Base-by-base conservation (phyloP, 2,113 vertebrate species). In the Neotragus moschatus region DNA sequence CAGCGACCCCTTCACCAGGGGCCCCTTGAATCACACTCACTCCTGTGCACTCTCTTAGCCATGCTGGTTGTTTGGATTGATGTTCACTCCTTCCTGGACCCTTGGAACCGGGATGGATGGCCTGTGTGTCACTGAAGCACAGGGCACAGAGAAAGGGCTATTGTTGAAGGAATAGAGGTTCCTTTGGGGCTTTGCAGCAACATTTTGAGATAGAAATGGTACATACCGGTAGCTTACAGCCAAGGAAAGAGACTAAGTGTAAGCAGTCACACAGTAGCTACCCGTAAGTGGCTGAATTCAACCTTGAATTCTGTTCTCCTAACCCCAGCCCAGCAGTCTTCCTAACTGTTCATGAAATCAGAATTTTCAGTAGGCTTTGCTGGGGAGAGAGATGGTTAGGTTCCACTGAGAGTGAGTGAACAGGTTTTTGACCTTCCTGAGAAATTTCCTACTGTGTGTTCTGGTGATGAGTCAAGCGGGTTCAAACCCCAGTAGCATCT, bases 281-380 rank as follows among this genome's bases (percentile, higher is more conserved):
- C 9, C 49, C 56, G 2, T 23, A 66, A 91, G 79, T 56, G 11
- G 4, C 14, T 6, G 84, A 85, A 61, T 55, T 93, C 25, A 43
- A 26, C 19, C 82, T n/a, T 49, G 45, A 33, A 17, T 28, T 94
- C 36, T 33, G 7, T 80, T 82, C 21, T 88, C 28, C 53, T 84
- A 58, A 87, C 21, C 61, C 47, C 8, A 73, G 45, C 55, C 36
- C 7, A 58, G 79, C 19, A 17, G 70, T 53, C 75, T 91, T 84
- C 47, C 79, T 49, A 30, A 30, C 11, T 75, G 15, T 49, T 87
- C 13, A 55, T 63, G 19, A 90, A 90, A 51, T 92, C 15, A 88
- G 56, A 96, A n/a, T 80, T 96, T 95, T 97, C 56, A 63, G 28
- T 75, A 45, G 51, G 19, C 80, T 92, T 96, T 96, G 3, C 53